phyloP scores from a whole-genome alignment of 2,797 vertebrate genomes.

The Argentina silus region DNA sequence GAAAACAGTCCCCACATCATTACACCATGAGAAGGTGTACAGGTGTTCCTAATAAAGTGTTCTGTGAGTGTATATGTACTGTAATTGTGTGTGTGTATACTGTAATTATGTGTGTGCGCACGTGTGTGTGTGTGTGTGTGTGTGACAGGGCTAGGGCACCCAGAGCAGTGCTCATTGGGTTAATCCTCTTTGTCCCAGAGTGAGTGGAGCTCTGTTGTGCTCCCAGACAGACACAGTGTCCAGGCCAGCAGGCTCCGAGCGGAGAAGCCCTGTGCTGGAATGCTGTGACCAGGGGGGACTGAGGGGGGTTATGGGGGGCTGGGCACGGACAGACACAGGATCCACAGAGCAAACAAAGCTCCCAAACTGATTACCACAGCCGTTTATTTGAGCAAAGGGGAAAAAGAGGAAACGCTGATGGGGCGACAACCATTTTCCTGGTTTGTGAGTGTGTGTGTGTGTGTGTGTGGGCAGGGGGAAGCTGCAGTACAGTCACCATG shows the following conservation, averaged over 20 bases:
- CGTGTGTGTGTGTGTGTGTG: neutral
- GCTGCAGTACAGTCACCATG: constrained; percentile 20
- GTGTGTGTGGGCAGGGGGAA: constrained; percentile 15
- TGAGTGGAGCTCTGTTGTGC: constrained; percentile 46
- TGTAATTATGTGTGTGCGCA: neutral
- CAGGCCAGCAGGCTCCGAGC: constrained; percentile 12
- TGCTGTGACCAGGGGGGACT: constrained; percentile 16
- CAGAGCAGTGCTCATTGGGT: constrained; percentile 40
- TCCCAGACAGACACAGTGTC: constrained; percentile 61
- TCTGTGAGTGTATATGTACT: neutral
- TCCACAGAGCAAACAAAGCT: constrained; percentile 76
- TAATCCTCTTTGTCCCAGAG: constrained; percentile 77
- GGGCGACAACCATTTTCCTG: constrained; percentile 60
- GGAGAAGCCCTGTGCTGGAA: constrained; percentile 45
- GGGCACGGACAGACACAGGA: constrained; percentile 56
- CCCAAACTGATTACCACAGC: constrained; percentile 81
- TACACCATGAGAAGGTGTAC: no score
- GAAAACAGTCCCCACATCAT: no score
- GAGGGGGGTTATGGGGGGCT: neutral
- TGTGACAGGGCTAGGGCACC: neutral
- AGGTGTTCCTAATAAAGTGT: no score
- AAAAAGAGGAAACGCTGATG: constrained; percentile 67
- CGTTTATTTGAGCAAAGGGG: constrained; percentile 69
- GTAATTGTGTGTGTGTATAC: neutral
- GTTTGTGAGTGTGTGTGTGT: constrained; percentile 20